A percentile compares a stretch with the other conserved stretches of the same genome.
These are phyloP conservation scores for Vidua macroura DNA, from an alignment of 2,113 vertebrate species.

Conservation along the genomic window DNA sequence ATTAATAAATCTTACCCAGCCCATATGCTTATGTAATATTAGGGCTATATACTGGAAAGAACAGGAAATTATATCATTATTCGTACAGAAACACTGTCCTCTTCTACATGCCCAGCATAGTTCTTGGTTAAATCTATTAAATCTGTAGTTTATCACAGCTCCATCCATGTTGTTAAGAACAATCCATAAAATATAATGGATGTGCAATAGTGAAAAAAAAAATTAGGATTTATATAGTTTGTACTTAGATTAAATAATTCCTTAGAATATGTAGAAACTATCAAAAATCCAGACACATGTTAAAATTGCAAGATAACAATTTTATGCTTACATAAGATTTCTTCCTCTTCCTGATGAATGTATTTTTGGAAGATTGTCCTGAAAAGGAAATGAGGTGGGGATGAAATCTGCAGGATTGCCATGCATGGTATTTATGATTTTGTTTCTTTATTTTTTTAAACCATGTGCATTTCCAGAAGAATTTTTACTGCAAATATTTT, in stretches of 20 bases:
- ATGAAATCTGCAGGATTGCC: not conserved
- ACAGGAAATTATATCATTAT: not conserved
- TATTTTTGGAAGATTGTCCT: not conserved
- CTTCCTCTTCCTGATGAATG: not conserved
- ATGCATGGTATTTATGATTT: not conserved
- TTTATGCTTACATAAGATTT: not conserved
- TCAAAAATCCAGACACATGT: not conserved
- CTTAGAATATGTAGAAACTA: not conserved
- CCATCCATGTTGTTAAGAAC: not conserved
- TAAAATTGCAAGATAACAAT: not conserved
- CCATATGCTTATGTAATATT: not conserved
- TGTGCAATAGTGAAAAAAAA: not conserved
- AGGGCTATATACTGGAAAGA: not conserved
- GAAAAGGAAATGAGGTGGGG: not conserved
- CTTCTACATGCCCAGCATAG: not conserved
- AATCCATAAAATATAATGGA: not conserved
- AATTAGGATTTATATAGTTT: not conserved
- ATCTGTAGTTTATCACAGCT: not conserved
- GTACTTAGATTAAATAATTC: not conserved
- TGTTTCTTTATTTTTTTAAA: not conserved
- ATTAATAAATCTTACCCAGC: not conserved
- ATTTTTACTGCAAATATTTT: not conserved
- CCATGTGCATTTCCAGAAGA: not conserved
- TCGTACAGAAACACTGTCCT: not conserved
- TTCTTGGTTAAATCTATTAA: not conserved